phyloP scores from a whole-genome alignment of 2,797 vertebrate genomes.

The Sebastes hopkinsi region DNA sequence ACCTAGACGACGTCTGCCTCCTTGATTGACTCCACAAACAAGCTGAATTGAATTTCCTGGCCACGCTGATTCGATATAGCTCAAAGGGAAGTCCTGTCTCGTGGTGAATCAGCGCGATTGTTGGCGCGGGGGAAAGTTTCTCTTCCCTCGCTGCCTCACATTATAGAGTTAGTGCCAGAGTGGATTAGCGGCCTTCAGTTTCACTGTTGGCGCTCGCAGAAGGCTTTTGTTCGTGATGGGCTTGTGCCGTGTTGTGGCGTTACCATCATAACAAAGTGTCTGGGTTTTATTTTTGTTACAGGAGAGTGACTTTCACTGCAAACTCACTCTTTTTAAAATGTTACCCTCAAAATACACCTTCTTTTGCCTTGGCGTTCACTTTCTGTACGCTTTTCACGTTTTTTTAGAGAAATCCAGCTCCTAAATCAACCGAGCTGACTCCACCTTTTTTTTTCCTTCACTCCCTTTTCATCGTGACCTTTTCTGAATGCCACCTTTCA shows the following conservation, averaged over 20 bases:
- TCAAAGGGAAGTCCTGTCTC: conserved; percentile 22
- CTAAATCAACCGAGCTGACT: neutral
- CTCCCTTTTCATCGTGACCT: neutral
- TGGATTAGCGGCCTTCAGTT: conserved; percentile 16
- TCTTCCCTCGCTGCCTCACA: conserved; percentile 22
- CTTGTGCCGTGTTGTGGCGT: neutral
- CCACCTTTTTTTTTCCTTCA: neutral
- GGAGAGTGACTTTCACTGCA: conserved; percentile 3
- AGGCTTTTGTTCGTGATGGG: conserved; percentile 6
- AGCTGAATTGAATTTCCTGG: conserved; percentile 58
- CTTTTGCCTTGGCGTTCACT: neutral
- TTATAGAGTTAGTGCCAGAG: conserved; percentile 4
- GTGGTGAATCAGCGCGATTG: conserved; percentile 19
- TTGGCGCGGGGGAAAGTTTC: conserved; percentile 16
- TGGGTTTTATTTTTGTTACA: neutral
- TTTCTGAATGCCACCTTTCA: neutral
- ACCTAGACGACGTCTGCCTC: neutral
- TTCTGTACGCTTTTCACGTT: neutral
- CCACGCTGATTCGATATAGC: conserved; percentile 37
- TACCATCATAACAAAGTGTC: conserved; percentile 37
- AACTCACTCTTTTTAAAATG: neutral
- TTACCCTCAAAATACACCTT: neutral
- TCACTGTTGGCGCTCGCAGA: neutral
- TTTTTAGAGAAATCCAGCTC: neutral
- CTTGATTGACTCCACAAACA: neutral